Evolutionary conservation across 2,797 vertebrate species (phyloP).

Genomic region (Coilia nasus): DNA sequence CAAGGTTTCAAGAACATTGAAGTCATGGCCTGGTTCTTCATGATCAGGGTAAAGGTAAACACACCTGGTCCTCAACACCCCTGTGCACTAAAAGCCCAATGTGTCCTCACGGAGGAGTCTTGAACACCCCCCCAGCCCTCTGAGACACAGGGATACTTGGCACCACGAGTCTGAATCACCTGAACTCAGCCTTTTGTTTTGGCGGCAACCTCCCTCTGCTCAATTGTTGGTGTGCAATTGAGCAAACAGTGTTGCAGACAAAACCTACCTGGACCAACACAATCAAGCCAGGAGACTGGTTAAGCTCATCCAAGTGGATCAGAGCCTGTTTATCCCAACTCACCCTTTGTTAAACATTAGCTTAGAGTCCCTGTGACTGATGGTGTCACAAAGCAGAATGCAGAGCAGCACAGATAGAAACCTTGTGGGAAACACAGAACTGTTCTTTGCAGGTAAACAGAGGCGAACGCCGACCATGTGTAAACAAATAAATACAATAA

Average conservation of each 20-base stretch:
- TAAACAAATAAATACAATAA: slow-evolving; percentile 10
- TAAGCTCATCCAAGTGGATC: slow-evolving; percentile 49
- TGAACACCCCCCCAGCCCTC: not conserved
- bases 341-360: slow-evolving; percentile 62
- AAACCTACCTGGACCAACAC: slow-evolving; percentile 53
- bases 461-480: not conserved
- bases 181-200: slow-evolving; percentile 66
- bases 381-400: not conserved
- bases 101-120: not conserved
- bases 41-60: not conserved
- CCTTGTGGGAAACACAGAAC: not conserved
- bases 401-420: not conserved
- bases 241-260: slow-evolving; percentile 56
- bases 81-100: not conserved
- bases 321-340: slow-evolving; percentile 42
- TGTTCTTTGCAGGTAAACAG: not conserved
- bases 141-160: slow-evolving; percentile 2
- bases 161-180: slow-evolving; percentile 47
- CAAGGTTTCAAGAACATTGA: not conserved
- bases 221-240: slow-evolving; percentile 59
- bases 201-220: slow-evolving; percentile 51
- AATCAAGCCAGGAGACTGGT: slow-evolving; percentile 59
- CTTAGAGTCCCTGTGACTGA: slow-evolving; percentile 18
- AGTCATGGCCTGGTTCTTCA: not conserved
- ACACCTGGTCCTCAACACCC: not conserved